Conservation (phyloP, 2,113 vertebrate species). For the Axis porcinus region DNA sequence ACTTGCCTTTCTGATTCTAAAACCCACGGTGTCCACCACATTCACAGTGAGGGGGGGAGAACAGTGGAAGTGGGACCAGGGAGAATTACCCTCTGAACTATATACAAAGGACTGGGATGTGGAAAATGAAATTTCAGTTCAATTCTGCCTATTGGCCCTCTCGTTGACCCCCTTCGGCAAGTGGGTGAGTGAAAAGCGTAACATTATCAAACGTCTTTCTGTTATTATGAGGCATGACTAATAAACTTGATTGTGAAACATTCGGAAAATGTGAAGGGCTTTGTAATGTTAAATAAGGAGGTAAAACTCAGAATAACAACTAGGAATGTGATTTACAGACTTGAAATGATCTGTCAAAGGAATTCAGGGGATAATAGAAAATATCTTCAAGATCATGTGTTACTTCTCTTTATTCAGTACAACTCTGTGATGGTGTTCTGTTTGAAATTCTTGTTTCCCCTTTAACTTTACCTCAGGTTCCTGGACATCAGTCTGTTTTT, state of each 20-base stretch:
- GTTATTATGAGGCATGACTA: conserved; percentile 37
- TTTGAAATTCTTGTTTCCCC: neutral
- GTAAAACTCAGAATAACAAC: conserved; percentile 26
- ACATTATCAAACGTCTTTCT: neutral
- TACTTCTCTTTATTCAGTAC: neutral
- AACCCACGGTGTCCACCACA: neutral
- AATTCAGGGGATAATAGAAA: neutral
- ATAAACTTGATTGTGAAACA: conserved; percentile 26
- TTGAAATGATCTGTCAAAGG: conserved; percentile 21
- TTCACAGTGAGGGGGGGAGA: neutral
- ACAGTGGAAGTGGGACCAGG: neutral
- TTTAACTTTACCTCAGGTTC: conserved; percentile 82
- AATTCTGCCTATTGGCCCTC: conserved; percentile 25
- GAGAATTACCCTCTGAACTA: neutral
- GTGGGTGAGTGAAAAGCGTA: conserved; percentile 7
- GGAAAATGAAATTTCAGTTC: neutral
- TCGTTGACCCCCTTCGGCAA: conserved; percentile 4
- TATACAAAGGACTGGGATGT: neutral
- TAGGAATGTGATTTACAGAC: neutral
- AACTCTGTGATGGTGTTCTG: neutral
- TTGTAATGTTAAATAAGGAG: conserved; percentile 48
- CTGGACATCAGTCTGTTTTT: conserved; percentile 97
- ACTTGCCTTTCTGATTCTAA: neutral
- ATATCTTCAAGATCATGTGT: neutral
- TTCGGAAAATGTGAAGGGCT: conserved; percentile 9